Percentiles rank a stretch among this genome's conserved stretches.
These are phyloP conservation scores for Pachyuromys duprasi DNA, from an alignment of 2,797 vertebrate species.

Conservation along the genomic window DNA sequence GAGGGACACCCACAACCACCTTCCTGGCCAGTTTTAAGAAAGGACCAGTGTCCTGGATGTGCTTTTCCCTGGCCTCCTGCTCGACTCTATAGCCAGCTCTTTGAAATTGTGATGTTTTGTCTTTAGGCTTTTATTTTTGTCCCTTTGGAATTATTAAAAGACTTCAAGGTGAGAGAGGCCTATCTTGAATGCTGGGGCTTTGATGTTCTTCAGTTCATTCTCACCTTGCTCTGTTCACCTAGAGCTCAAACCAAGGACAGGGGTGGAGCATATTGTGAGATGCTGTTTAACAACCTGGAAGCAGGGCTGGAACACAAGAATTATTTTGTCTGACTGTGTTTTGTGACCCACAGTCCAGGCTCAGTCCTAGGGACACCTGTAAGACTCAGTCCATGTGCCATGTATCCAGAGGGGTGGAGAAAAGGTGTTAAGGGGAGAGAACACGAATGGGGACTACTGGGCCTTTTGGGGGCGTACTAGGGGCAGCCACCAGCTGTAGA, in stretches of 20 bases:
- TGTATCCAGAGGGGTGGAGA: too few species aligned
- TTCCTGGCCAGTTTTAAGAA: background rate
- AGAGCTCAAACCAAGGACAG: background rate
- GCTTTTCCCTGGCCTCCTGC: background rate
- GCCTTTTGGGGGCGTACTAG: too few species aligned
- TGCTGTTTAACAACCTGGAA: background rate
- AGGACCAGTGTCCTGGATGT: background rate
- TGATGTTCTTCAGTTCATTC: background rate
- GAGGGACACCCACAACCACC: background rate
- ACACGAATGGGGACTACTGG: background rate
- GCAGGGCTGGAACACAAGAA: background rate
- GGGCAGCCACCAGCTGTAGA: background rate
- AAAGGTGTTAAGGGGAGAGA: background rate
- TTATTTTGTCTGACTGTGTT: background rate
- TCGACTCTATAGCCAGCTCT: background rate
- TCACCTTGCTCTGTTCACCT: background rate
- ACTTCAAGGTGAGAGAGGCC: background rate
- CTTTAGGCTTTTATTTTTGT: background rate
- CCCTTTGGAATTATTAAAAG: background rate
- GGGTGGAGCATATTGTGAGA: too few species aligned
- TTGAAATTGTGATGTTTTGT: background rate
- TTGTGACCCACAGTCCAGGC: background rate
- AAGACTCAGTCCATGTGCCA: background rate
- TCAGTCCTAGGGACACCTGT: background rate
- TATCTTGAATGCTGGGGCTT: background rate